Base-by-base conservation (phyloP, 30 jellyfish, hydroid and myxozoan species). In the Hydra vulgaris region DNA sequence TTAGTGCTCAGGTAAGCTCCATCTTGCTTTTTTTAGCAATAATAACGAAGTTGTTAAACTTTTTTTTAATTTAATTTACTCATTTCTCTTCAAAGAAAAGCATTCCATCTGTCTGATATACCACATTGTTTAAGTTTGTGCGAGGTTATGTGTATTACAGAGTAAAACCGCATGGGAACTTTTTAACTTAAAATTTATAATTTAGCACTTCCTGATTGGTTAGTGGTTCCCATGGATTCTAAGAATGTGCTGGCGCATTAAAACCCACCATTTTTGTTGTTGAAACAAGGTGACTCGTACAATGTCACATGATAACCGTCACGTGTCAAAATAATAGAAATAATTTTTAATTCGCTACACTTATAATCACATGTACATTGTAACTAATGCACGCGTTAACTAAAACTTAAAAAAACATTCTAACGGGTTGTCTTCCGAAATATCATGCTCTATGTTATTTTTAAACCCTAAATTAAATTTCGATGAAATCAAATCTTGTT, bases 231-330 rank as follows among this genome's bases (percentile, higher is more conserved):
- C 83, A 75, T 75, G 56, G 83, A 18, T 25, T 75, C 83, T 66
- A 25, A 70, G 83, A 75, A 75, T 75, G 72, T 78, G 85, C 78
- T 78, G 79, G 85, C 85, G 69, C 85, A 78, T 78, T 78, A 77
- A 53, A 53, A 78, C 69, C 85, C 77, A 61, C 85, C 85, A 78
- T 78, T 78, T 78, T 78, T 4, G 23, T 66, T 78, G 26, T 61
- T 74, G 26, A 78, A 52, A 23, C n/a, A 19, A 54, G n/a, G 78
- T 54, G 78, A 53, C 66, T 25, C 7, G 12, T 21, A 54, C 3
- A 23, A 21, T 12, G 0, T 61, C 85, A 78, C 85, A 76, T 78
- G 85, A 21, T 66, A 53, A 8, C 0, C 16, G n/a, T 53, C 85
- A 78, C 85, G 85, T 78, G 85, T 20, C n/a, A 18, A 0, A 20